Evolutionary conservation across 1,140 invertebrate species (phyloP).

Genomic region (Drosophila lowei): DNA sequence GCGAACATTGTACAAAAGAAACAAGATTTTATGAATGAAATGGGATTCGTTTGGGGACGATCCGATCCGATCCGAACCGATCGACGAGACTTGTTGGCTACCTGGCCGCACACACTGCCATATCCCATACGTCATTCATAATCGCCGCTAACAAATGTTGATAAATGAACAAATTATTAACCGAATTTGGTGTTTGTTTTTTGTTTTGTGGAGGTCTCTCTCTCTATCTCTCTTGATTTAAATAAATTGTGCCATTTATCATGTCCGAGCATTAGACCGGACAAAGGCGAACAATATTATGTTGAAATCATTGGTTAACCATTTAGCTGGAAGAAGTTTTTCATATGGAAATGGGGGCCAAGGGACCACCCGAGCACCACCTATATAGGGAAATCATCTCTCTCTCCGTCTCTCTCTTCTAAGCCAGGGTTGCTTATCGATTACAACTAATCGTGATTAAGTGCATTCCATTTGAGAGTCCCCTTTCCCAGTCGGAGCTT

Average conservation of each 20-base stretch:
- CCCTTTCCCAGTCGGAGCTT: background rate
- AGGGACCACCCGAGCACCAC: conserved; percentile 64
- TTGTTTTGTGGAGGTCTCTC: conserved; percentile 20
- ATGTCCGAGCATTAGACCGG: conserved; percentile 23
- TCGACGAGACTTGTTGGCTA: conserved; percentile 29
- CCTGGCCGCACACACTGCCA: conserved; percentile 40
- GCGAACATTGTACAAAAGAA: conserved; percentile 20
- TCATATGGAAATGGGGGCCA: conserved; percentile 69
- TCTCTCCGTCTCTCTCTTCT: conserved; percentile 2
- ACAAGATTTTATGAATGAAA: conserved; percentile 56
- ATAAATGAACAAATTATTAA: conserved; percentile 77
- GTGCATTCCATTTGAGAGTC: conserved; percentile 79
- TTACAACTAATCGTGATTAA: conserved; percentile 83
- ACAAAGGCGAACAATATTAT: conserved; percentile 72
- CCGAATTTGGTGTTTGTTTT: conserved; percentile 52
- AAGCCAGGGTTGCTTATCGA: conserved; percentile 68
- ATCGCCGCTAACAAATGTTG: conserved; percentile 78
- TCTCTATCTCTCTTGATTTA: conserved; percentile 66
- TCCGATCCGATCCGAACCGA: conserved; percentile 15
- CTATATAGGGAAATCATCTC: conserved; percentile 3
- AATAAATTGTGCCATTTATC: conserved; percentile 81
- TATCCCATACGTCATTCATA: conserved; percentile 65
- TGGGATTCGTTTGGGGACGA: conserved; percentile 29
- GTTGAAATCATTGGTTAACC: conserved; percentile 78
- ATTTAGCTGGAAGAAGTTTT: conserved; percentile 67